A percentile compares a stretch with the other conserved stretches of the same genome.
Evolutionary conservation across 2,113 vertebrate genomes (phyloP).

Genomic region (Oncorhynchus clarkii): DNA sequence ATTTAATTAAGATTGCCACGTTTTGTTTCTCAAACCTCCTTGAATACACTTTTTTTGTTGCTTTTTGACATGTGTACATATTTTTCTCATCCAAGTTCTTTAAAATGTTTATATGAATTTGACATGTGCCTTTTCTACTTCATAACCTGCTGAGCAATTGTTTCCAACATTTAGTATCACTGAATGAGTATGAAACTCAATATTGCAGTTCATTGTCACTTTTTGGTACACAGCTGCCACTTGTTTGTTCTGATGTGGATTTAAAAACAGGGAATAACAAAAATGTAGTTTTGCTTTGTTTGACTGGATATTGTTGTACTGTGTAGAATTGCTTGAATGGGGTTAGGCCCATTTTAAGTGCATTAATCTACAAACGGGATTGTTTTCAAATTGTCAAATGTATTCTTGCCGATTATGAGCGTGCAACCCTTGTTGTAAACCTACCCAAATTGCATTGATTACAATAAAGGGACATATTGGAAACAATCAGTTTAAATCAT

Average conservation of each 20-base stretch:
- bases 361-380: conserved; percentile 21
- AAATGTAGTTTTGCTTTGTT: not conserved
- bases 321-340: conserved; percentile 11
- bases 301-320: not conserved
- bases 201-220: not conserved
- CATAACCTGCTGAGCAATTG: conserved; percentile 20
- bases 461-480: conserved; percentile 38
- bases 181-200: conserved; percentile 14
- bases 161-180: conserved; percentile 29
- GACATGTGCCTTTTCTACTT: conserved; percentile 61
- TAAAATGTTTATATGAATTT: conserved; percentile 30
- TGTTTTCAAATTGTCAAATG: conserved; percentile 22
- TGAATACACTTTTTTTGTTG: not conserved
- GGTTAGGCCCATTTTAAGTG: conserved; percentile 31
- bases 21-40: conserved; percentile 6
- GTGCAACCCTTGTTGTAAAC: conserved; percentile 59
- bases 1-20: not conserved
- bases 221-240: not conserved
- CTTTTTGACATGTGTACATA: not conserved
- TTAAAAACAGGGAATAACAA: not conserved
- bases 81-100: conserved; percentile 11
- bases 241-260: too few species aligned
- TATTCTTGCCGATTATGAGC: conserved; percentile 50
- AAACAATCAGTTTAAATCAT: conserved; percentile 10
- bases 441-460: conserved; percentile 45